Evolutionary conservation across 2,888 invertebrate species (phyloP).

Genomic region (Acronicta psi): DNA sequence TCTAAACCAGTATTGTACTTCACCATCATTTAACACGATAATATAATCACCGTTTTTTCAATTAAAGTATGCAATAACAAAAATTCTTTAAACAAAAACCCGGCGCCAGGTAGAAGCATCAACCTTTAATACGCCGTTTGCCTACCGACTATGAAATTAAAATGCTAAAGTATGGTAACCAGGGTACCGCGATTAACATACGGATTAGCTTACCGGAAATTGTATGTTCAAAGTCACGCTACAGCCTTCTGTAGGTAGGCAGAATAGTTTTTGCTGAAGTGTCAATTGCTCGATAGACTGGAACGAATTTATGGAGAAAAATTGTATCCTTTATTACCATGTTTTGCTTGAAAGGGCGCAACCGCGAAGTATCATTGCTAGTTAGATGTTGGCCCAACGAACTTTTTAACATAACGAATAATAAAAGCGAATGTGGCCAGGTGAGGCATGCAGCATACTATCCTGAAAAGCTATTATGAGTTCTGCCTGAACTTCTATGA

Average conservation of each 20-base stretch:
- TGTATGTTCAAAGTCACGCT: conserved; percentile 45
- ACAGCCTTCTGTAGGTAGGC: conserved; percentile 22
- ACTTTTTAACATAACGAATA: too few species aligned
- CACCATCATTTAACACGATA: conserved; percentile 10
- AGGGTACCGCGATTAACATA: conserved; percentile 45
- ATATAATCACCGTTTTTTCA: conserved; percentile 25
- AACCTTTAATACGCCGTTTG: conserved; percentile 49
- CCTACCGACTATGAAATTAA: conserved; percentile 56
- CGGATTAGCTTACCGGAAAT: conserved; percentile 55
- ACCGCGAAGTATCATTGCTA: too few species aligned
- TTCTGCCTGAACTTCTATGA: too few species aligned
- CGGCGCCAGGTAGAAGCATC: conserved; percentile 32
- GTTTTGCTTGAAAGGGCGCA: neutral
- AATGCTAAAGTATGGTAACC: conserved; percentile 55
- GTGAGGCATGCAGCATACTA: too few species aligned
- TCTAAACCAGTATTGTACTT: neutral
- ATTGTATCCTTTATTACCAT: neutral
- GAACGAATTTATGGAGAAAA: conserved; percentile 26
- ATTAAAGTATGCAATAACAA: conserved; percentile 36
- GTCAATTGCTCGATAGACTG: conserved; percentile 40
- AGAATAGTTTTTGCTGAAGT: conserved; percentile 36
- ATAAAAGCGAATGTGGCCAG: too few species aligned
- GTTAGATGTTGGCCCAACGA: too few species aligned
- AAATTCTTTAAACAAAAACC: conserved; percentile 38
- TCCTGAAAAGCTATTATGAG: too few species aligned